A percentile compares a stretch with the other conserved stretches of the same genome.
These are phyloP conservation scores for Fratercula arctica DNA, from an alignment of 2,797 vertebrate species.

Conservation along the genomic window DNA sequence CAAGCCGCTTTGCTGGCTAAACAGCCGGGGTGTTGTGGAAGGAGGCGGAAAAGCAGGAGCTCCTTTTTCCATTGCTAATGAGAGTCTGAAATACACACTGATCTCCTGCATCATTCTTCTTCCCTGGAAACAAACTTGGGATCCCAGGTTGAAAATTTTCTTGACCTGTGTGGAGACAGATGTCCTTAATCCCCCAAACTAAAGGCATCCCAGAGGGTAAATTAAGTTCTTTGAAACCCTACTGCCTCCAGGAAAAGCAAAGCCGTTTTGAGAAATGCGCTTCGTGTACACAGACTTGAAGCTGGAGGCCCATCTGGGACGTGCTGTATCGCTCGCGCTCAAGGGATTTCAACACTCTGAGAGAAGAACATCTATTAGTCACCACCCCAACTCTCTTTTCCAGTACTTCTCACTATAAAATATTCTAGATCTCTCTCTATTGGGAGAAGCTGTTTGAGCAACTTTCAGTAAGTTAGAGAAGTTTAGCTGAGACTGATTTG, in stretches of 20 bases:
- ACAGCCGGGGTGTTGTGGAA: neutral
- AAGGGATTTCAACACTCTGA: neutral
- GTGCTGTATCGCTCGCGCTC: accelerated
- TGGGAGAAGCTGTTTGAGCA: neutral
- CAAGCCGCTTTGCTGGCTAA: neutral
- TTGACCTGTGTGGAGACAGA: neutral
- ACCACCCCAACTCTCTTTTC: neutral
- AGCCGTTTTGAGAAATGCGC: neutral
- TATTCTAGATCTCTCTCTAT: neutral
- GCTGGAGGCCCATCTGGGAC: neutral
- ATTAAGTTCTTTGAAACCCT: neutral
- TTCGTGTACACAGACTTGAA: neutral
- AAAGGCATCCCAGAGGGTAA: neutral
- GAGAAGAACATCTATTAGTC: neutral
- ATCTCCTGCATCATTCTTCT: neutral
- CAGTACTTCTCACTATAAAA: neutral
- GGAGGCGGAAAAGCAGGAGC: neutral
- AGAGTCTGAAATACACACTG: neutral
- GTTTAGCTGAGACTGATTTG: neutral
- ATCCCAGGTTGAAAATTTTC: neutral
- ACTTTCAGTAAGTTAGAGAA: neutral
- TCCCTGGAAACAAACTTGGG: neutral
- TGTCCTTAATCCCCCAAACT: neutral
- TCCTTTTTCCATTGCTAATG: neutral
- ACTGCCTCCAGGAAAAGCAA: neutral